Percentiles rank a stretch among this genome's conserved stretches.
phyloP scores from a whole-genome alignment of 1,140 invertebrate species.

The Hycleus phaleratus region DNA sequence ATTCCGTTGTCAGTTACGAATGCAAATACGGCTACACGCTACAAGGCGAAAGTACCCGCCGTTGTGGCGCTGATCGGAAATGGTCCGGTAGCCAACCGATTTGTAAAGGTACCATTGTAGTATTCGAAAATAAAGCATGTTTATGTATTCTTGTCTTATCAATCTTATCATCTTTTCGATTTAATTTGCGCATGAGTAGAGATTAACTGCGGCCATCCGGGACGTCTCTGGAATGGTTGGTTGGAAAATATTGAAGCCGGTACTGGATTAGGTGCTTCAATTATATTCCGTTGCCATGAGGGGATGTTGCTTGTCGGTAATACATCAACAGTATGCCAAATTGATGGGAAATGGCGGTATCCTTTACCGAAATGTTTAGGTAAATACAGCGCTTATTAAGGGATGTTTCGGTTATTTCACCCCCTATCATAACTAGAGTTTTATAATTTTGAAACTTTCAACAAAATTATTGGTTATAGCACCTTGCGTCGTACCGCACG shows the following conservation, averaged over 20 bases:
- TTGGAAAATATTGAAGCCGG: constrained; percentile 86
- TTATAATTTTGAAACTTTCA: not conserved
- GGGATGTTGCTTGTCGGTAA: constrained; percentile 87
- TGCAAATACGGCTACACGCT: constrained; percentile 88
- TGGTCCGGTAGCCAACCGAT: constrained; percentile 82
- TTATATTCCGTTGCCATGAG: constrained; percentile 90
- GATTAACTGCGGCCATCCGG: constrained; percentile 90
- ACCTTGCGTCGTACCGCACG: constrained; percentile 83
- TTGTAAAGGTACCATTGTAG: constrained; percentile 64
- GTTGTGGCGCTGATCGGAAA: constrained; percentile 82
- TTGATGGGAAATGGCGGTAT: constrained; percentile 89
- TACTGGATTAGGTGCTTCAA: constrained; percentile 80
- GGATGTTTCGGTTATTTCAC: no score
- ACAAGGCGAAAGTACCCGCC: constrained; percentile 76
- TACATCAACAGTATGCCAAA: constrained; percentile 82
- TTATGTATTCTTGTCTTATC: no score
- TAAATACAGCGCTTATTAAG: constrained; percentile 21
- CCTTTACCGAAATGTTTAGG: constrained; percentile 76
- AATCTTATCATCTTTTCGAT: constrained; percentile 9
- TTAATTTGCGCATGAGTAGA: constrained; percentile 49
- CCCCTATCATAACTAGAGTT: no score
- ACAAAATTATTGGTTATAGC: constrained; percentile 44
- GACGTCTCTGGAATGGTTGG: constrained; percentile 89
- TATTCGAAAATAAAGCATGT: no score
- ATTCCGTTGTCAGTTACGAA: constrained; percentile 86